Evolutionary conservation across 2,113 vertebrate species (phyloP).

Genomic region (Pomatorhinus ruficollis): DNA sequence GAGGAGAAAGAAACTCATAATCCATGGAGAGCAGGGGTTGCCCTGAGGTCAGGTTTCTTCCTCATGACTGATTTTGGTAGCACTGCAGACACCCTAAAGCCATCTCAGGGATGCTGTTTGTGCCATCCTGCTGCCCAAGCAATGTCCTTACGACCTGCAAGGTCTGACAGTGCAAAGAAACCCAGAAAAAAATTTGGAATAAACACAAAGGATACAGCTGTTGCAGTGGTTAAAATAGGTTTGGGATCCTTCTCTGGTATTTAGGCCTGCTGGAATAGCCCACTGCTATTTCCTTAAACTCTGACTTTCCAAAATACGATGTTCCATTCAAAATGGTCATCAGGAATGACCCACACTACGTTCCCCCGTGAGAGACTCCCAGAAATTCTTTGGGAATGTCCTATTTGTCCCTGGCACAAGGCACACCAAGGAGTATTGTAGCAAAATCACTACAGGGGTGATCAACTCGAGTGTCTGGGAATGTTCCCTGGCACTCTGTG

Average conservation of each 20-base stretch:
- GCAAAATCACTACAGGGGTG: neutral
- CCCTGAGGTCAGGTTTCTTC: neutral
- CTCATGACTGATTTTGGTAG: neutral
- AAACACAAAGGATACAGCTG: neutral
- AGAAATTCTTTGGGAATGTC: neutral
- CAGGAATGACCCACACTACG: neutral
- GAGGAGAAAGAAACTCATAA: neutral
- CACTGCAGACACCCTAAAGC: neutral
- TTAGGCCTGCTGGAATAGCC: neutral
- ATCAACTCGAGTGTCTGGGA: neutral
- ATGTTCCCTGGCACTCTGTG: neutral
- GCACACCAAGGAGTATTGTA: no score
- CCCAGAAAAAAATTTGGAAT: neutral
- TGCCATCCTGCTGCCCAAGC: neutral
- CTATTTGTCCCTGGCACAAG: fast-evolving
- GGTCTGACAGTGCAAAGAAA: neutral
- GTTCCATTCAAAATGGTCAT: neutral
- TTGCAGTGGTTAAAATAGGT: neutral
- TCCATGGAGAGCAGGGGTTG: neutral
- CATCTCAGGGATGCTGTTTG: neutral
- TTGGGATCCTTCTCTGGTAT: neutral
- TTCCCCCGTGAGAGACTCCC: neutral
- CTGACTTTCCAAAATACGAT: neutral
- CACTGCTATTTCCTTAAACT: neutral
- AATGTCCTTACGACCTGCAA: fast-evolving